phyloP scores from a whole-genome alignment of 2,113 vertebrate species.

The Lasiurus cinereus region DNA sequence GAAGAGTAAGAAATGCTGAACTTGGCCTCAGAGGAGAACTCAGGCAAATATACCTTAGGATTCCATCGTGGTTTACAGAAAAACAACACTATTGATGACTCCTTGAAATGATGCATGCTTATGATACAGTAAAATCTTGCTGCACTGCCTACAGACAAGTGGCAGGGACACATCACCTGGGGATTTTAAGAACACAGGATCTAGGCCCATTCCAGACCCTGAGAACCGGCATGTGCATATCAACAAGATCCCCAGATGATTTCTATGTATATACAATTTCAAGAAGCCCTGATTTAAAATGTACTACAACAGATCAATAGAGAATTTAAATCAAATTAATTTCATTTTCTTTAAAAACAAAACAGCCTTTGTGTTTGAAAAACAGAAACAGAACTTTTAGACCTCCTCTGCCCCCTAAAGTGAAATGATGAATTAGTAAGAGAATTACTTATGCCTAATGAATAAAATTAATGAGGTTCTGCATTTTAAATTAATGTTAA shows the following conservation, averaged over 20 bases:
- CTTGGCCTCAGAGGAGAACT: neutral
- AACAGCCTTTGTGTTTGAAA: slow-evolving; percentile 12
- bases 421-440: slow-evolving; percentile 61
- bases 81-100: neutral
- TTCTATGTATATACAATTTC: neutral
- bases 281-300: slow-evolving; percentile 17
- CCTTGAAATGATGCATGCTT: neutral
- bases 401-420: neutral
- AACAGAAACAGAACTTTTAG: slow-evolving; percentile 44
- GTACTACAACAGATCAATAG: neutral
- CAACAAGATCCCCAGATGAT: neutral
- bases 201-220: neutral
- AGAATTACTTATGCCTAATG: slow-evolving; percentile 63
- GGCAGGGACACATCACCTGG: neutral
- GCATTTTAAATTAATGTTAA: slow-evolving; percentile 79
- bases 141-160: neutral
- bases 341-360: neutral
- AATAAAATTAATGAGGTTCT: slow-evolving; percentile 77
- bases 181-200: neutral
- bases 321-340: slow-evolving; percentile 26
- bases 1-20: slow-evolving; percentile 12
- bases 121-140: neutral
- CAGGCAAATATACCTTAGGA: neutral
- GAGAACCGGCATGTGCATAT: neutral
- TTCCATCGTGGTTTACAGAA: neutral